Base-by-base conservation (phyloP, 1,140 invertebrate species). In the Leptinotarsa defecta region DNA sequence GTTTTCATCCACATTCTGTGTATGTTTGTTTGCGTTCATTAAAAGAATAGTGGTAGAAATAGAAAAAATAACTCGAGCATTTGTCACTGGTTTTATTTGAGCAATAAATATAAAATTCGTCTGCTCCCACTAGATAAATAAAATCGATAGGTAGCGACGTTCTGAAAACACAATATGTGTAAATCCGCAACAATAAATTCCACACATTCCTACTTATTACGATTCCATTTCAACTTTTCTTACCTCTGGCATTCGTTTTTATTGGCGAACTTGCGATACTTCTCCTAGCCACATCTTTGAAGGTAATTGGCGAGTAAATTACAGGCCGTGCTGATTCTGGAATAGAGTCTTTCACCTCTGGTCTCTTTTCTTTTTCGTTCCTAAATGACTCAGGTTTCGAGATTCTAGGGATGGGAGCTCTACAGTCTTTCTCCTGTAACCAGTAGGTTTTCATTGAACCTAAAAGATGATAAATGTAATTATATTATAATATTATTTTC, bases 361-460 rank as follows among this genome's bases (percentile, higher is more conserved):
- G 13, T 65, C 20, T 27, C n/a, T 71, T 62, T 24, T 71, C 43
- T 68, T 75, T 68, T 71, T 71, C 68, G 19, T 68, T 75, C 52
- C 19, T 48, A 4, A 22, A 24, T 22, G 20, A 8, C 48, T 73
- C 64, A 17, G 68, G 22, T 4, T 48, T 48, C n/a, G 20, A 24
- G 4, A 74, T 24, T 74, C 77, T 74, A 19, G 79, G 74, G 24
- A 89, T 79, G 1, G 86, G 87, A 24, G 88, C 85, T 63, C 93
- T 86, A 24, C 88, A 89, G 80, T 92, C 91, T 67, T 91, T 88
- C 68, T 89, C 91, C 85, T 91, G 89, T 48, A 98, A 84, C 95
- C 95, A 98, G 83, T 95, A 98, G 0, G 96, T 98, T 83, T 95
- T 96, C 96, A 98, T 97, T 49, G 90, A 87, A 48, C 95, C 95